Evolutionary conservation across 2,888 invertebrate species (phyloP), one percentile per base, ranked within the genome.

Genomic region (Apamea sordens): DNA sequence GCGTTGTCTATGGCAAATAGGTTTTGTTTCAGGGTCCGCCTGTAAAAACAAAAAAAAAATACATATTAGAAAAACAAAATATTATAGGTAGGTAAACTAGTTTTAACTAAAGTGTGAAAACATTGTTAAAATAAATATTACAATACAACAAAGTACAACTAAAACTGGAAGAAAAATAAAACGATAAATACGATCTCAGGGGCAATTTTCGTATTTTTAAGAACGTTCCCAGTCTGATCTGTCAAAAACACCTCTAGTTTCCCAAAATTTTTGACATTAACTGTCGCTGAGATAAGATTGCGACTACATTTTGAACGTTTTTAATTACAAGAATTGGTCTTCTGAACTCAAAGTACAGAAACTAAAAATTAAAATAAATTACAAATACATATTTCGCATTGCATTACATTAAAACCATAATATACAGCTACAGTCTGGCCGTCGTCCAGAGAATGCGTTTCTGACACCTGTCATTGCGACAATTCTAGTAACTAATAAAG

Each of bases 1-100:
- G 97, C 93, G 0, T 93, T 86, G 88, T 97, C 97, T 15, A 97
- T 95, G 44, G 97, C 95, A 32, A 94, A 93, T 0, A 97, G 92
- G 0, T 96, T 94, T 56, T 96, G 93, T 41, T 97, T 95, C 32
- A 97, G 85, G 7, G 97, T 97, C 2, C 94, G 94, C n/a, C 95
- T 94, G 94, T 15, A 90, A 91, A 81, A 28, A n/a, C n/a, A n/a
- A n/a, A 10, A 73, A 64, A 65, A 47, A 11, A 41, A 18, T 32
- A 32, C 32, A 10, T 77, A 7, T 71, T 50, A 61, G 21, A 5
- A 72, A 73, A 32, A 63, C 11, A n/a, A 13, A 59, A 59, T n/a
- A 36, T 5, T 5, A 36, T 36, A 32, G 32, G 32, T 36, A 36
- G 2, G 2, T 36, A 36, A 36, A 36, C 36, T 32, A 32, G 32